These are phyloP conservation scores for Hanleya hanleyi DNA, from an alignment of 2,888 invertebrate genomes.

Conservation along the genomic window DNA sequence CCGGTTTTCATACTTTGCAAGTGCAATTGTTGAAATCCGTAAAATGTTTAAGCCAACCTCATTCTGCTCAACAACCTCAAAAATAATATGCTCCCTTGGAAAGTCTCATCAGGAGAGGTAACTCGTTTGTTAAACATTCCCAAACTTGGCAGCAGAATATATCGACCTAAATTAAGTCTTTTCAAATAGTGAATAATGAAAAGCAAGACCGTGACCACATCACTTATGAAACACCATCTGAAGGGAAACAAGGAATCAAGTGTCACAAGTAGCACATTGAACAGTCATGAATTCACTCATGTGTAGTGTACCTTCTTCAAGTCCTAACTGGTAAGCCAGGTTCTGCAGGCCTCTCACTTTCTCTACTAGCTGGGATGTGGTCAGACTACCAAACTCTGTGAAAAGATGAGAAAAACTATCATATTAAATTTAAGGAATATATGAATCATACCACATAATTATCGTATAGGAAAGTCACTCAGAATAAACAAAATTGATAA, in stretches of 20 bases:
- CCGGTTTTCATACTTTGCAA: too few species aligned
- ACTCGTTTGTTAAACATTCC: too few species aligned
- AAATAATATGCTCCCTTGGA: too few species aligned
- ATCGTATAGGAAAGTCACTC: too few species aligned
- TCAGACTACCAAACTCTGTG: constrained; percentile 78
- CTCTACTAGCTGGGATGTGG: constrained; percentile 88
- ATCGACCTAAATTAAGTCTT: background rate
- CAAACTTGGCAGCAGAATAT: background rate
- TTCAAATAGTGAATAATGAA: background rate
- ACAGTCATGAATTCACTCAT: background rate
- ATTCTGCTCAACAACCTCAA: too few species aligned
- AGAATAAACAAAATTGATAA: constrained; percentile 1
- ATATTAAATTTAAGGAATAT: background rate
- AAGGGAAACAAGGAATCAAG: background rate
- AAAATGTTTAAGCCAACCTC: too few species aligned
- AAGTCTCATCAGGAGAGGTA: too few species aligned
- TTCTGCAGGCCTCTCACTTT: constrained; percentile 97
- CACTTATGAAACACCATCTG: background rate
- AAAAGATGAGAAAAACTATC: constrained; percentile 35
- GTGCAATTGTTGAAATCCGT: too few species aligned
- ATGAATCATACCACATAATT: too few species aligned
- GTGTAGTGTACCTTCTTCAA: constrained; percentile 83
- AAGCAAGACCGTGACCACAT: background rate
- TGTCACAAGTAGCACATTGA: too few species aligned
- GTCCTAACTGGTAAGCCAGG: constrained; percentile 92